Evolutionary conservation across 1,140 invertebrate species (phyloP).

Genomic region (Cataglyphis hispanica): DNA sequence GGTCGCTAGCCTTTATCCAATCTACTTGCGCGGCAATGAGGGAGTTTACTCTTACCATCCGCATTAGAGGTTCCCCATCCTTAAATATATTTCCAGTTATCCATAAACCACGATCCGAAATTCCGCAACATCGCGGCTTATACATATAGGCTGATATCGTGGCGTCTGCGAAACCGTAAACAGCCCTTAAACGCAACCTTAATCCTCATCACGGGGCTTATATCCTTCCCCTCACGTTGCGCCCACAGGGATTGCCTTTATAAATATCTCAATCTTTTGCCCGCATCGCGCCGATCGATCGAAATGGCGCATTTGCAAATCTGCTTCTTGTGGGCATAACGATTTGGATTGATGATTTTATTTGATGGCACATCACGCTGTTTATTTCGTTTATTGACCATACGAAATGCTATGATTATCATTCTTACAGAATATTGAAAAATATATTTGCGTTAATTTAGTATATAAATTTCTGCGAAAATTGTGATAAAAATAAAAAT

Average conservation of each 20-base stretch:
- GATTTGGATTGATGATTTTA: background rate
- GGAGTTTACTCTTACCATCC: constrained; percentile 54
- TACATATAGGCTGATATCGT: constrained; percentile 62
- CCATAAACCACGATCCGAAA: constrained; percentile 71
- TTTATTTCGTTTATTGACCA: background rate
- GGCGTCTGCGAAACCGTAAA: constrained; percentile 76
- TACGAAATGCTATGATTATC: background rate
- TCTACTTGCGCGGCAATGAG: constrained; percentile 4
- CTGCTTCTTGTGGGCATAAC: constrained; percentile 34
- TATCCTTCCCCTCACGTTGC: background rate
- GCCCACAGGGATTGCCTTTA: constrained; percentile 69
- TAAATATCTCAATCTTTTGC: constrained; percentile 71
- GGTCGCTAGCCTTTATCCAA: constrained; percentile 36
- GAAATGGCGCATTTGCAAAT: constrained; percentile 58
- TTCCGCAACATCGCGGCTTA: constrained; percentile 54
- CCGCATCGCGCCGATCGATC: constrained; percentile 62
- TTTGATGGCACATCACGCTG: background rate
- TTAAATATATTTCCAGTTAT: constrained; percentile 44
- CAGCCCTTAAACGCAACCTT: constrained; percentile 76
- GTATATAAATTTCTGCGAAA: background rate
- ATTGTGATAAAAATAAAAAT: background rate
- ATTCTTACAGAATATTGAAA: background rate
- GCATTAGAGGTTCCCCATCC: constrained; percentile 11
- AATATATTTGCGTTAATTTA: background rate
- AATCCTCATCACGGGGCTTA: constrained; percentile 72